A percentile compares a stretch with the other conserved stretches of the same genome.
Conservation (phyloP, 2,797 vertebrate species). For the Sarcophilus harrisii region DNA sequence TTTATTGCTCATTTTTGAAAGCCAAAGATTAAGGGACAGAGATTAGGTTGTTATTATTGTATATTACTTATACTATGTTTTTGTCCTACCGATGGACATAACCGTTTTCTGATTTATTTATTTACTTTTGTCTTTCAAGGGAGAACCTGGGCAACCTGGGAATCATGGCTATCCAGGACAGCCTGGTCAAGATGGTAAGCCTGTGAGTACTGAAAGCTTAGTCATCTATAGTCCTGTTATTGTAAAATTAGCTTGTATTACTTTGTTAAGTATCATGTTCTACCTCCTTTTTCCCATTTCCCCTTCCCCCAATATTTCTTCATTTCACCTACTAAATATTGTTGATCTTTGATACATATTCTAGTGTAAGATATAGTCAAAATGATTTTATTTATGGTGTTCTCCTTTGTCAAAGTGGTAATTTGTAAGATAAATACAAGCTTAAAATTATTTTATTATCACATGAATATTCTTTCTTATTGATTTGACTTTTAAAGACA, state of each 20-base stretch:
- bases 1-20: constrained; percentile 37
- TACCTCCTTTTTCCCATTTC: neutral
- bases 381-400: neutral
- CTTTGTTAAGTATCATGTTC: neutral
- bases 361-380: neutral
- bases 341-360: neutral
- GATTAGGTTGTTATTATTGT: neutral
- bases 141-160: constrained; percentile 90
- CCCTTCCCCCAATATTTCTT: neutral
- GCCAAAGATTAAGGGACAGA: constrained; percentile 32
- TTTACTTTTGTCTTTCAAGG: constrained; percentile 84
- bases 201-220: constrained; percentile 99
- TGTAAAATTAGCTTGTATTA: constrained; percentile 48
- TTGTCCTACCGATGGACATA: neutral
- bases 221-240: constrained; percentile 86
- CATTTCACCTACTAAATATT: neutral
- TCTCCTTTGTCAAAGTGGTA: neutral
- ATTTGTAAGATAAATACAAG: constrained; percentile 27
- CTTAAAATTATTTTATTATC: neutral
- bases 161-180: constrained; percentile 92
- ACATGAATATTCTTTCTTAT: neutral
- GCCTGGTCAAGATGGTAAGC: constrained; percentile 99
- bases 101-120: neutral
- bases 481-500: constrained; percentile 21
- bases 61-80: constrained; percentile 5